Evolutionary conservation across 2,888 invertebrate genomes (phyloP).

Genomic region (Pterobdella sp.): DNA sequence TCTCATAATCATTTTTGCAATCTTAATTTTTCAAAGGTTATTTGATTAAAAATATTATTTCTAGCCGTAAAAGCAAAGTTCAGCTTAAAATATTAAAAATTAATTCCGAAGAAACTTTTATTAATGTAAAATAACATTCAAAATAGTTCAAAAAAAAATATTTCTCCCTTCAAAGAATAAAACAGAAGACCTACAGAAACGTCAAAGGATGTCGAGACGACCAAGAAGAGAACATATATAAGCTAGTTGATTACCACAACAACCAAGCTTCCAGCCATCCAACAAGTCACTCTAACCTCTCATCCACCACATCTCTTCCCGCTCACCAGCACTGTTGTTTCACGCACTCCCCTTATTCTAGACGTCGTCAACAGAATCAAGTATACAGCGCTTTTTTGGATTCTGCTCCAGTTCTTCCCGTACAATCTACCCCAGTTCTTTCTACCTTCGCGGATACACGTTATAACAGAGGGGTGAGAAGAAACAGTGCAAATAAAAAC

Average conservation of each 20-base stretch:
- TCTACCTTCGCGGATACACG: not conserved
- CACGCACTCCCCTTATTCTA: slow-evolving; percentile 5
- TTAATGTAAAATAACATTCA: not conserved
- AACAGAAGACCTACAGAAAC: not conserved
- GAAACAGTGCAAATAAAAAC: not conserved
- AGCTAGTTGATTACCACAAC: slow-evolving; percentile 14
- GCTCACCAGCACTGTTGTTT: not conserved
- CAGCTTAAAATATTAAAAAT: not conserved
- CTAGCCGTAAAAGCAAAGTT: too few species aligned
- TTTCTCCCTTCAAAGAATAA: not conserved
- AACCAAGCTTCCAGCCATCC: not conserved
- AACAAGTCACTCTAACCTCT: not conserved
- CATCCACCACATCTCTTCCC: not conserved
- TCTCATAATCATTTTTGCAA: too few species aligned
- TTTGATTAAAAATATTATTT: too few species aligned
- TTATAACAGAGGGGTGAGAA: not conserved
- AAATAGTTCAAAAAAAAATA: not conserved
- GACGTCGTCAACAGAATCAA: not conserved
- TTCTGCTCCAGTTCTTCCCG: not conserved
- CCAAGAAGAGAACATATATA: slow-evolving; percentile 7
- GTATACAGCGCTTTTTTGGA: not conserved
- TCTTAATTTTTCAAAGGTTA: too few species aligned
- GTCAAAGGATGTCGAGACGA: not conserved
- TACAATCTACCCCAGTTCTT: not conserved
- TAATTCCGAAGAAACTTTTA: not conserved